A percentile compares a stretch with the other conserved stretches of the same genome.
These are phyloP conservation scores for Ceyx erithaca DNA, from an alignment of 2,797 vertebrate genomes.

Conservation along the genomic window DNA sequence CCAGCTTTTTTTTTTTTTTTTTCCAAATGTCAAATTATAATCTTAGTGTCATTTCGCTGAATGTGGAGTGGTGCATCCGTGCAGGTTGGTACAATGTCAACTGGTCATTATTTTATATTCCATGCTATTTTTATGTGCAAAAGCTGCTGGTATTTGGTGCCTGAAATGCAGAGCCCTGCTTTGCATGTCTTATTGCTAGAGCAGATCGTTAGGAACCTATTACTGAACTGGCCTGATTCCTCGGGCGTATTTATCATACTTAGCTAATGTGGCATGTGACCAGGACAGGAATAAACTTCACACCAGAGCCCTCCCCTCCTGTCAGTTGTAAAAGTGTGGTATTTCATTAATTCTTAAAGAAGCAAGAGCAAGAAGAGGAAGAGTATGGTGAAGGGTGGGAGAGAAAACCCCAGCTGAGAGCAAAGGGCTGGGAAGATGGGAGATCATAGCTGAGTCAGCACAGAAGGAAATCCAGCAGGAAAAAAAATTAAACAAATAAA, in stretches of 20 bases:
- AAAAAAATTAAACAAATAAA: background rate
- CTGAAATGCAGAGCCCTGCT: background rate
- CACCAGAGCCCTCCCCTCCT: conserved; percentile 11
- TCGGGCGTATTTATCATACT: conserved; percentile 39
- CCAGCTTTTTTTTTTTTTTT: background rate
- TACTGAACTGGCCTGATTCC: conserved; percentile 52
- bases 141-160: conserved; percentile 32
- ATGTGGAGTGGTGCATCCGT: background rate
- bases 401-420: background rate
- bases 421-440: background rate
- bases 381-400: background rate
- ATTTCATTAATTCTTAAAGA: background rate
- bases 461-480: conserved; percentile 23
- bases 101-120: conserved; percentile 59
- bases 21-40: conserved; percentile 50
- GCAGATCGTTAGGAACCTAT: conserved; percentile 30
- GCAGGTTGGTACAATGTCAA: background rate
- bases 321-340: background rate
- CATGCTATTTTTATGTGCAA: background rate
- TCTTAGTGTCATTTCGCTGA: background rate
- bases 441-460: background rate
- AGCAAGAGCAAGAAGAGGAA: background rate
- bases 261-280: conserved; percentile 33
- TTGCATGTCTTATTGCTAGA: conserved; percentile 6
- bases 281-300: conserved; percentile 63